Evolutionary conservation across 2,113 vertebrate species (phyloP), one percentile per base, ranked within the genome.

Genomic region (Thamnaconus septentrionalis): DNA sequence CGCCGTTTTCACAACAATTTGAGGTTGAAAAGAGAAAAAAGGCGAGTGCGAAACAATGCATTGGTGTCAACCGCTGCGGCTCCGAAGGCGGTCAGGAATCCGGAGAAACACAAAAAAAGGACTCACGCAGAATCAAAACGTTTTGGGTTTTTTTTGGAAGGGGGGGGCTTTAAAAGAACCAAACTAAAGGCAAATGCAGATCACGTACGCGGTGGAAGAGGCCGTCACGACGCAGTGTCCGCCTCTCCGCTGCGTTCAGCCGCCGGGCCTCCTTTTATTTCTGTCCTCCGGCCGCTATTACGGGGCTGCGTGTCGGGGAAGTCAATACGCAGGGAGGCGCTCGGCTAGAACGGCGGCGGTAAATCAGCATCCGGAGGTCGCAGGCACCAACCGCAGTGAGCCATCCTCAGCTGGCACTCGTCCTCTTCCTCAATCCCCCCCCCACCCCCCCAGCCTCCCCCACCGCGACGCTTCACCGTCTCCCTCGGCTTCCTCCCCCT

Each of bases 1-100:
- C 87, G 81, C 89, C 83, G 53, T 81, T 84, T 92, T 92, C 87
- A 92, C 87, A 89, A 92, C 82, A 79, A 82, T 88, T 83, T 53
- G 31, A 82, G 75, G 70, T 80, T 72, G 60, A 49, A 78, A 59
- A 82, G 75, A 58, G 65, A 80, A 80, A 75, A 75, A 73, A 82
- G 75, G 62, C 66, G 62, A 44, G 69, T 61, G 59, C 68, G 80
- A 78, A 77, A 87, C 69, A 61, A 41, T 70, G 73, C 80, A 74
- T 76, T 55, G 67, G 61, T 82, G 90, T 80, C 79, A 83, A 86
- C 76, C n/a, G n/a, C n/a, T n/a, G 2, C 5, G 2, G 48, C 9
- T 8, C 48, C 7, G 9, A 50, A 11, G 48, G n/a, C n/a, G n/a
- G 6, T 11, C 4, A 10, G 48, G 48, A 3, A 8, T 40, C 12